Evolutionary conservation across 2,113 vertebrate species (phyloP).

Genomic region (Perca schrenkii): DNA sequence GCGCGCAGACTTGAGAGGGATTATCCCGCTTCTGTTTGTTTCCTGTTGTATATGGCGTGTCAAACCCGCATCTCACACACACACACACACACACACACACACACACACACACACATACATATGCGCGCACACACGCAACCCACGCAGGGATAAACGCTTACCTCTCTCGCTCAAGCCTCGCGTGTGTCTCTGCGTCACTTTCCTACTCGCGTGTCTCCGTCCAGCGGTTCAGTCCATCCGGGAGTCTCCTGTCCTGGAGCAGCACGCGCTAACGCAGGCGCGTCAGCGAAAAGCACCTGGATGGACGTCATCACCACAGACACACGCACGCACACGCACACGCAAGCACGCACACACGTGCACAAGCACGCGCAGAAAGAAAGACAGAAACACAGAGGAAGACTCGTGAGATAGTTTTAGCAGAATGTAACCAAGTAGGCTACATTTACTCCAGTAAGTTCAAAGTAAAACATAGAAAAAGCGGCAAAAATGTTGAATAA

Average conservation of each 20-base stretch:
- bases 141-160: conserved; percentile 5
- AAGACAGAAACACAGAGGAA: not conserved
- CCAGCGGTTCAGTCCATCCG: conserved; percentile 66
- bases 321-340: not conserved
- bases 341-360: not conserved
- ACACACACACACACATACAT: accelerated
- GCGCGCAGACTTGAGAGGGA: not conserved
- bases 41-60: conserved; percentile 47
- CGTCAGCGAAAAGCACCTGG: conserved; percentile 65
- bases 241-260: conserved; percentile 22
- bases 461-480: too few relatives aligned
- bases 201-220: conserved; percentile 44
- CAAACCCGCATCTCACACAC: not conserved
- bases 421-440: too few relatives aligned
- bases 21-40: conserved; percentile 35
- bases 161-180: conserved; percentile 8
- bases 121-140: not conserved
- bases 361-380: not conserved
- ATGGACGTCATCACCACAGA: conserved; percentile 10
- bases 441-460: too few relatives aligned
- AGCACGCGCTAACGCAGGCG: conserved; percentile 28
- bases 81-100: not conserved
- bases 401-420: too few relatives aligned
- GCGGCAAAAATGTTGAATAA: too few relatives aligned
- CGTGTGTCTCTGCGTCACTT: not conserved